Evolutionary conservation across 2,797 vertebrate species (phyloP), one percentile per base, ranked within the genome.

Genomic region (Antennarius maculatus): DNA sequence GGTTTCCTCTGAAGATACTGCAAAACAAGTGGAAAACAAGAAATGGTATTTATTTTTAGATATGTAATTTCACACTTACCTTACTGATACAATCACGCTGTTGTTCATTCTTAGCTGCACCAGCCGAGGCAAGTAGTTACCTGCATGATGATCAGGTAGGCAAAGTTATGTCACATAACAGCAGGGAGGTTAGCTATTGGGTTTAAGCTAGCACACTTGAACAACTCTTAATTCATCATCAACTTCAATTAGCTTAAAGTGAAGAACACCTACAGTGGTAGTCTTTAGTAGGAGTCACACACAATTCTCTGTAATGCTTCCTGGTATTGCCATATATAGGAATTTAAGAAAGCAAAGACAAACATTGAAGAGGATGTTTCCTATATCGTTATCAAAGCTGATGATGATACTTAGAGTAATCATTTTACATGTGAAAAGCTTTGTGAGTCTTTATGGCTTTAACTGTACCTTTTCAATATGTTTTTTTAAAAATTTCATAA

Each of bases 21-120:
- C 15, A 76, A 46, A 60, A 18, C 16, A 57, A 18, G 17, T 55
- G 17, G n/a, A 61, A 75, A 70, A 61, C 6, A 69, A 7, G 50
- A 9, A 2, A 53, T 17, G 0, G 10, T 12, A 16, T 52, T 15
- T 23, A 18, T 53, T 34, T 77, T 71, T 54, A 11, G 4, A 39
- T 39, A 11, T 46, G 41, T 61, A 65, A 80, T 49, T 53, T 71
- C 45, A 58, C 2, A 53, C 94, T 94, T 91, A 99, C 98, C 97
- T 94, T 71, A 97, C 89, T 67, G 97, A 97, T 50, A 72, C 64
- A 66, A 99, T 94, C 57, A 90, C 64, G 81, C 98, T 99, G 88
- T 95, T 95, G 70, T 94, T 98, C 91, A 99, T 58, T 92, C 95
- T 98, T 88, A 99, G 91, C 28, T 95, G 92, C 77, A 84, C 86